Base-by-base conservation (phyloP, 2,888 invertebrate species). In the Tachystola acroxantha region DNA sequence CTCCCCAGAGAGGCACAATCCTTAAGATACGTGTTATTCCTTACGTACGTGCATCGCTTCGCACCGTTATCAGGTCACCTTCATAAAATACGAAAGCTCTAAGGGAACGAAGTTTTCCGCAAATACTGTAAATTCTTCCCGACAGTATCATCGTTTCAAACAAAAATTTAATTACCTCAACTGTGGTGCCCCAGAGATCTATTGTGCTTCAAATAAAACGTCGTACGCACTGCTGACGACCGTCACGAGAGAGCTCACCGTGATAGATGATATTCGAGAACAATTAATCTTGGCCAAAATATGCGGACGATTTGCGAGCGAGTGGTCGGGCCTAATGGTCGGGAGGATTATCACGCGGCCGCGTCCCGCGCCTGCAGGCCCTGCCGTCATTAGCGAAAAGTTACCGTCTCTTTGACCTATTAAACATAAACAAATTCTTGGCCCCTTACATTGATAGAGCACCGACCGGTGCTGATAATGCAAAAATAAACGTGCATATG, bases 211-310 rank as follows among this genome's bases (percentile, higher is more conserved):
- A 66, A 78, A 82, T 81, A 82, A 82, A 84, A 84, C 73, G 82
- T 79, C 81, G 79, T 72, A 75, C 82, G 76, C 81, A 80, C 71
- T 78, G 80, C 73, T 69, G 71, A 59, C 63, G 78, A 79, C 74
- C 81, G 82, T 81, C 82, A 78, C 69, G 69, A 71, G 75, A 77
- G 78, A 81, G 75, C 80, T 77, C 78, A 72, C 76, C 72, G 82
- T 85, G 84, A 86, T 85, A 85, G 84, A 86, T 86, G 85, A 85
- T 84, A 84, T 85, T 86, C 80, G 69, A 77, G 85, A 81, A 85
- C 82, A 86, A 85, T 86, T 86, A 85, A 86, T 86, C 85, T 86
- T 85, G 70, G 76, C 67, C 82, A 79, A 86, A 85, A 85, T 85
- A 85, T 86, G 85, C 84, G 82, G 81, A 85, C 84, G 84, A 86